Evolutionary conservation across 2,888 invertebrate species (phyloP).

Genomic region (Yponomeuta sedellus): DNA sequence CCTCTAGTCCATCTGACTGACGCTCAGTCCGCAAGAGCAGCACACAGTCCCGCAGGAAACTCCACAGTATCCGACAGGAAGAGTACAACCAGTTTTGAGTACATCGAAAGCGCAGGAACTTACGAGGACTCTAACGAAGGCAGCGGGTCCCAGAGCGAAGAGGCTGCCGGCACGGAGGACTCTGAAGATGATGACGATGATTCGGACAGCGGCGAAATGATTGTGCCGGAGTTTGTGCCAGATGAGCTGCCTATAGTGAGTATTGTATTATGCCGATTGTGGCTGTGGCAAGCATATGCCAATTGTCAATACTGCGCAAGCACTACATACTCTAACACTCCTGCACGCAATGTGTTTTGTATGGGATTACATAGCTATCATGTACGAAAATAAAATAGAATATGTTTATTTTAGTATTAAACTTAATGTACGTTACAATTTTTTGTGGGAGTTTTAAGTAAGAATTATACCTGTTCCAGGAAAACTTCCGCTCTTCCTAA

Average conservation of each 20-base stretch:
- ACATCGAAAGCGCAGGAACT: conserved; percentile 29
- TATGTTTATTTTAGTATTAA: too few relatives aligned
- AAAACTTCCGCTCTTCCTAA: too few relatives aligned
- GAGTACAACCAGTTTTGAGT: neutral
- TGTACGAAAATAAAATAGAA: too few relatives aligned
- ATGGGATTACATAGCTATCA: too few relatives aligned
- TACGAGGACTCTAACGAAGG: conserved; percentile 56
- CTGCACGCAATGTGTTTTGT: neutral
- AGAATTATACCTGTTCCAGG: too few relatives aligned
- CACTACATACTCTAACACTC: neutral
- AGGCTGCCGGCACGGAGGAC: conserved; percentile 28
- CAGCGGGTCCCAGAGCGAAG: conserved; percentile 53
- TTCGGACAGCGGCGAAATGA: conserved; percentile 34
- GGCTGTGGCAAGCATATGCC: neutral
- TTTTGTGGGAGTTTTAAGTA: too few relatives aligned
- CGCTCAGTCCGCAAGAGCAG: conserved; percentile 48
- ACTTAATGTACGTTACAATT: too few relatives aligned
- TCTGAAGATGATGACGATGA: conserved; percentile 27
- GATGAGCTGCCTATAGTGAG: conserved; percentile 15
- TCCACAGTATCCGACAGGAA: conserved; percentile 6
- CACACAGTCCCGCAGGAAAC: conserved; percentile 29
- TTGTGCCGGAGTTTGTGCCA: conserved; percentile 36
- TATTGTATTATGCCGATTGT: neutral
- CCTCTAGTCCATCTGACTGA: conserved; percentile 62
- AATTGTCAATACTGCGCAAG: neutral